Evolutionary conservation across 2,888 invertebrate genomes (phyloP).

Genomic region (Parthenolecanium corni): DNA sequence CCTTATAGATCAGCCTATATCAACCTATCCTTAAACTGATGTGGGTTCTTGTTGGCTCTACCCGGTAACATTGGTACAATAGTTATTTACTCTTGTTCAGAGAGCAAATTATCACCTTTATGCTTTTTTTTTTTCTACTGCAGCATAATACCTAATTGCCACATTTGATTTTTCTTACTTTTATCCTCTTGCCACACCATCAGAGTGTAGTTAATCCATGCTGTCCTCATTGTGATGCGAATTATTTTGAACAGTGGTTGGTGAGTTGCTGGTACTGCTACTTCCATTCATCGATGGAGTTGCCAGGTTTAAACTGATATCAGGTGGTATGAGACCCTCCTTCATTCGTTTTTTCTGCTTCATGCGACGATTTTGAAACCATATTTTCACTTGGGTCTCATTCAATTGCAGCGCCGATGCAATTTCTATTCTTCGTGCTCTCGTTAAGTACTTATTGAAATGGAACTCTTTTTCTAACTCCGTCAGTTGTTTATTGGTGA

Average conservation of each 20-base stretch:
- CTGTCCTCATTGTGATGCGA: conserved; percentile 27
- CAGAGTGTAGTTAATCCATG: conserved; percentile 9
- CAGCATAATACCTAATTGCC: no score
- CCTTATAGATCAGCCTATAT: no score
- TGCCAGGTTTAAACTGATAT: conserved; percentile 24
- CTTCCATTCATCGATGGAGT: conserved; percentile 1
- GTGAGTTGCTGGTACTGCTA: conserved; percentile 31
- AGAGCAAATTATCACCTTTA: no score
- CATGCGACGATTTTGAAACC: conserved; percentile 90
- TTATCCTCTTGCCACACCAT: background rate
- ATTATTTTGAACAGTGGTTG: conserved; percentile 18
- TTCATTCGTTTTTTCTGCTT: conserved; percentile 96
- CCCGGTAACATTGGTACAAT: no score
- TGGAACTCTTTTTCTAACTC: conserved; percentile 99
- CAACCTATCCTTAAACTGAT: no score
- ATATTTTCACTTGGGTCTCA: conserved; percentile 75
- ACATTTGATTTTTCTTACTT: no score
- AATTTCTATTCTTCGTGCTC: conserved; percentile 93
- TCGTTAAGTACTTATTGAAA: conserved; percentile 95
- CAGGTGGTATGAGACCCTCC: conserved; percentile 52
- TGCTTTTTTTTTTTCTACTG: no score
- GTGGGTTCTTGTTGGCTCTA: no score
- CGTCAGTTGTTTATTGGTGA: conserved; percentile 97
- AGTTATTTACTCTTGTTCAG: no score
- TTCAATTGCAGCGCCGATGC: conserved; percentile 91